Percentiles rank a stretch among this genome's conserved stretches.
These are phyloP conservation scores for Trichogramma pretiosum DNA, from an alignment of 1,140 invertebrate genomes.

Conservation along the genomic window DNA sequence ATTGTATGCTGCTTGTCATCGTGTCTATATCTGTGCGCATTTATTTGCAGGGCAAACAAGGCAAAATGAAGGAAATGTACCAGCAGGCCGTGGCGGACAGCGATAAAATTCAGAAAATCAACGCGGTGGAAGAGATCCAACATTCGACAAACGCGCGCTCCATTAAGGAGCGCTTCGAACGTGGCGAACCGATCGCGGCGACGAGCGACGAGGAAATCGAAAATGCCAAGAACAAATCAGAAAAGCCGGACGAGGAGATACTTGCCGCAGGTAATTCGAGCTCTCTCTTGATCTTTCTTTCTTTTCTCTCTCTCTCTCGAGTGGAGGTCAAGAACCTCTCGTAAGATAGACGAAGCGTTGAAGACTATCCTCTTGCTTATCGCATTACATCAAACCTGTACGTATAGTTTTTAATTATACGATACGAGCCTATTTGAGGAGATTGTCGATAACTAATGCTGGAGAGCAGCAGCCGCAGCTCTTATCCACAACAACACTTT, in stretches of 20 bases:
- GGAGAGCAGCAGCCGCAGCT: too few relatives aligned
- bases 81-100: conserved; percentile 80
- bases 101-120: conserved; percentile 51
- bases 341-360: too few relatives aligned
- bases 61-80: conserved; percentile 84
- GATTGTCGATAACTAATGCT: too few relatives aligned
- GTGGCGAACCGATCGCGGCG: conserved; percentile 54
- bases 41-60: conserved; percentile 79
- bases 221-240: conserved; percentile 39
- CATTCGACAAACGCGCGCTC: conserved; percentile 56
- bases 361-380: too few relatives aligned
- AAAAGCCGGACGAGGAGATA: conserved; percentile 67
- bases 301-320: too few relatives aligned
- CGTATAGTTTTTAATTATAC: too few relatives aligned
- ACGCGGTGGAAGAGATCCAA: conserved; percentile 53
- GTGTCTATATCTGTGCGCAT: too few relatives aligned
- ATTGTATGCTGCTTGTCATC: not conserved
- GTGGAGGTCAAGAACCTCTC: too few relatives aligned
- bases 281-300: too few relatives aligned
- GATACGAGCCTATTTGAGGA: too few relatives aligned
- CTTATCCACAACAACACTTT: too few relatives aligned
- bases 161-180: conserved; percentile 77
- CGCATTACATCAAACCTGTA: too few relatives aligned
- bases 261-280: conserved; percentile 81
- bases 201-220: conserved; percentile 50